Percentiles rank a stretch among this genome's conserved stretches.
phyloP scores from a whole-genome alignment of 2,113 vertebrate genomes.

The Cyphomyrus discorhynchus region DNA sequence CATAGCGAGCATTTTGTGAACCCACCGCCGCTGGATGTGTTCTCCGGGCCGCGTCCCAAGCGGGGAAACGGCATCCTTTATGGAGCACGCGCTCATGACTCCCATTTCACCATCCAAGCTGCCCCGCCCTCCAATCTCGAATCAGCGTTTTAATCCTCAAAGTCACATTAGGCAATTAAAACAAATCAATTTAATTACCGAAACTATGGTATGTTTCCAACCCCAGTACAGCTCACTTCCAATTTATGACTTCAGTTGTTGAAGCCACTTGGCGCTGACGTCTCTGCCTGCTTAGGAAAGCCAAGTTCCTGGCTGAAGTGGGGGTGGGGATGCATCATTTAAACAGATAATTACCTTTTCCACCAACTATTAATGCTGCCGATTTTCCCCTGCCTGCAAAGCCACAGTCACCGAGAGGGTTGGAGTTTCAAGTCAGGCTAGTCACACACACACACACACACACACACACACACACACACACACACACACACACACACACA shows the following conservation, averaged over 20 bases:
- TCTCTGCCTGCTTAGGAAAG: background rate
- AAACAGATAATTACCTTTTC: slow-evolving; percentile 13
- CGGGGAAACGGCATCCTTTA: background rate
- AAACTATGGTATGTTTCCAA: slow-evolving; percentile 4
- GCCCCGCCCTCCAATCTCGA: background rate
- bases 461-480: too few relatives aligned
- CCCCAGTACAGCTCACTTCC: background rate
- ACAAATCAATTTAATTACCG: slow-evolving; percentile 25
- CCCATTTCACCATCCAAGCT: background rate
- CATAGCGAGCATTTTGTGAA: background rate
- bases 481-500: too few relatives aligned
- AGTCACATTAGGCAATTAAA: slow-evolving; percentile 23
- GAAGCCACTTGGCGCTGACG: background rate
- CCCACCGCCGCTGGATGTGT: background rate
- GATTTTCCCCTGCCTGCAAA: background rate
- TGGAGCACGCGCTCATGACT: background rate
- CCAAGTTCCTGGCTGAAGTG: background rate
- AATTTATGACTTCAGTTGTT: slow-evolving; percentile 16
- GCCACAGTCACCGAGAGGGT: background rate
- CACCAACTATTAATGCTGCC: background rate
- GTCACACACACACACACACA: background rate
- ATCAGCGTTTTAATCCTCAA: slow-evolving; percentile 24
- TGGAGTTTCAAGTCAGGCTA: background rate
- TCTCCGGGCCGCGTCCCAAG: background rate
- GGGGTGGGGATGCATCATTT: background rate